These are phyloP conservation scores for Cheilosia pagana DNA, from an alignment of 2,888 invertebrate genomes.

Conservation along the genomic window DNA sequence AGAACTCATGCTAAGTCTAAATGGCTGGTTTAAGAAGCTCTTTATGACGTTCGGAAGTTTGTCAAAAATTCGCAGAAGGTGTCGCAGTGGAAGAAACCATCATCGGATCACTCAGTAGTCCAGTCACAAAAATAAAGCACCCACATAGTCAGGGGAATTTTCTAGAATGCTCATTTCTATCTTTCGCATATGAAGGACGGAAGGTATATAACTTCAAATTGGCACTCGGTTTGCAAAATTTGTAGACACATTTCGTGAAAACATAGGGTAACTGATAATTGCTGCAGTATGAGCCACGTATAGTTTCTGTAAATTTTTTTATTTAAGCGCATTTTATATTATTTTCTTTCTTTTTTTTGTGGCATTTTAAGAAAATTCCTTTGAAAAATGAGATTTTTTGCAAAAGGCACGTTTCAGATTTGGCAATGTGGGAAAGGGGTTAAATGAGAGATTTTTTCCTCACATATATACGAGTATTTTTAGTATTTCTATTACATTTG, in stretches of 20 bases:
- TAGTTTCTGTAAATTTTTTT: not conserved
- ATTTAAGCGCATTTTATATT: not conserved
- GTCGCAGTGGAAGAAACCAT: no score
- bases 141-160: no score
- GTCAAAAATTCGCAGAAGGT: no score
- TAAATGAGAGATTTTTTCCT: not conserved
- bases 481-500: slow-evolving; percentile 21
- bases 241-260: not conserved
- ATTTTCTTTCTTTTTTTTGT: slow-evolving; percentile 11
- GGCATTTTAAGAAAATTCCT: slow-evolving; percentile 48
- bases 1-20: no score
- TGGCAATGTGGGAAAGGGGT: slow-evolving; percentile 54
- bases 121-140: no score
- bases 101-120: no score
- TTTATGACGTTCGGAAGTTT: no score
- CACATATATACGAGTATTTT: not conserved
- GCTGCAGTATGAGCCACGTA: not conserved
- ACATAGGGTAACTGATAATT: slow-evolving; percentile 20
- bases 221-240: no score
- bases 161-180: no score
- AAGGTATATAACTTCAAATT: no score
- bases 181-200: no score
- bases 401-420: slow-evolving; percentile 57
- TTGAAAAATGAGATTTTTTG: slow-evolving; percentile 52
- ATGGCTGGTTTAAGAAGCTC: no score